Base-by-base conservation (phyloP, 2,888 invertebrate species). In the Kryphioiulus occultus region DNA sequence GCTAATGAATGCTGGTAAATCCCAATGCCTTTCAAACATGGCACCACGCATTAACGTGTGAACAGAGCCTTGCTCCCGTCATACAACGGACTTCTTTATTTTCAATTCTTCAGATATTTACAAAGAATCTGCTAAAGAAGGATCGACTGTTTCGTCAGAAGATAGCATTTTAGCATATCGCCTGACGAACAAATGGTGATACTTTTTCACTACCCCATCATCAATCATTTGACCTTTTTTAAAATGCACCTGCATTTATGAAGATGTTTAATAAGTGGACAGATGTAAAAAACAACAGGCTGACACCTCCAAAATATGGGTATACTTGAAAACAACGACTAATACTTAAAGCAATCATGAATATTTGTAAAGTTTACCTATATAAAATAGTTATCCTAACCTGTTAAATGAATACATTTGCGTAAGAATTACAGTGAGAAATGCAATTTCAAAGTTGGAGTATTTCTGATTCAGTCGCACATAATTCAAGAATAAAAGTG, bases 1-100 rank as follows among this genome's bases (percentile, higher is more conserved):
- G 68, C 68, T 68, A 68, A 68, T 68, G 68, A 68, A 68, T 26
- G 26, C 68, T 68, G 68, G 68, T 26, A 68, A 68, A n/a, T 26
- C 26, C 17, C 68, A 68, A 68, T 26, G 68, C 4, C 2, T 22
- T 68, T 68, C 7, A 68, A 68, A 26, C 26, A 22, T 68, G 68
- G 26, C 26, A 26, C 68, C 68, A 26, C 26, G 26, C 68, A 68
- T 68, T 26, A 68, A 3, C 26, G 68, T 68, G 68, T 26, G 68
- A 68, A 68, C 26, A 26, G 12, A 53, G 19, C 26, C 19, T 26
- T 22, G 22, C 26, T 19, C 26, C 19, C 68, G 26, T 26, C 68
- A 22, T 68, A 68, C 4, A 22, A 68, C 68, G 22, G 26, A 1
- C 26, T 68, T 68, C 22, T 10, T 9, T 68, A 68, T 22, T 22